Conservation (phyloP, 2,113 vertebrate species). For the Vulpes vulpes region DNA sequence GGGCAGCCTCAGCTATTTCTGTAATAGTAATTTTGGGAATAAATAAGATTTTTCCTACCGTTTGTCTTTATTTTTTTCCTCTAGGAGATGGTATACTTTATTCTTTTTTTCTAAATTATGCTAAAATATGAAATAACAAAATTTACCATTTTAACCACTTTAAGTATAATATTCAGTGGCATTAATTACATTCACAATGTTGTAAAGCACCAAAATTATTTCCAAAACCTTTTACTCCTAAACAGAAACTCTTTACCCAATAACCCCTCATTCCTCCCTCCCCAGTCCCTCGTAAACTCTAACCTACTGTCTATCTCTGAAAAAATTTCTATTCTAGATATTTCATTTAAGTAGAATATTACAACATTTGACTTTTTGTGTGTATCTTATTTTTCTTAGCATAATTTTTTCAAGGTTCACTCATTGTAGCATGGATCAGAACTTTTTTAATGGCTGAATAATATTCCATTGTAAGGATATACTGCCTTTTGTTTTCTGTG, state of each 20-base stretch:
- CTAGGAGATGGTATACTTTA: background rate
- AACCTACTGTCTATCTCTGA: background rate
- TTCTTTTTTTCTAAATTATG: background rate
- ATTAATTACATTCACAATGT: background rate
- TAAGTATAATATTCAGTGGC: background rate
- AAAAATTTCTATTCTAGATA: background rate
- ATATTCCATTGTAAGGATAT: background rate
- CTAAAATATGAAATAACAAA: background rate
- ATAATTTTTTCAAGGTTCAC: background rate
- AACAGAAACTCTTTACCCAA: background rate
- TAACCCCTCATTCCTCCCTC: background rate
- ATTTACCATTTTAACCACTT: background rate
- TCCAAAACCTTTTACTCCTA: background rate
- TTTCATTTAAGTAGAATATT: background rate
- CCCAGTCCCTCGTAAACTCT: background rate
- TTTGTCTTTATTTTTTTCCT: slow-evolving; percentile 15
- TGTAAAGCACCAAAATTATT: background rate
- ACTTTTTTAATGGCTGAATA: background rate
- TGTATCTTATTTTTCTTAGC: background rate
- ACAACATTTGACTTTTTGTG: background rate
- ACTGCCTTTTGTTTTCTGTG: background rate
- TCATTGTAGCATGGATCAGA: background rate
- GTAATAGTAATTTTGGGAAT: background rate
- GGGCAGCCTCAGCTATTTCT: background rate
- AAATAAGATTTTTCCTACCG: background rate